Percentiles rank a stretch among this genome's conserved stretches.
These are phyloP conservation scores for Chironex yamaguchii DNA, from an alignment of 30 jellyfish, hydroid and myxozoan genomes.

Conservation along the genomic window DNA sequence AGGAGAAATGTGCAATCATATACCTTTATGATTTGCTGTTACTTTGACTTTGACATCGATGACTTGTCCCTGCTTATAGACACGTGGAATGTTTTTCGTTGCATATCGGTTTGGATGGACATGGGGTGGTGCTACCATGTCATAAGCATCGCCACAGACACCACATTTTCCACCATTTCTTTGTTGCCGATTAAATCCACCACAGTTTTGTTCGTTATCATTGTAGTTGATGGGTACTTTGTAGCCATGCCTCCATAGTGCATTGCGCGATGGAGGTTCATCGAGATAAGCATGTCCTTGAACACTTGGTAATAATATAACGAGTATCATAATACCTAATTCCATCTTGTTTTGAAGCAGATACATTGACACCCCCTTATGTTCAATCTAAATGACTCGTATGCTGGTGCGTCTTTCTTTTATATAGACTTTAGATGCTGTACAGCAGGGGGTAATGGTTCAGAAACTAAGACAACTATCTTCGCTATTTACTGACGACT, in stretches of 20 bases:
- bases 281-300: conserved; percentile 61
- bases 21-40: conserved; percentile 72
- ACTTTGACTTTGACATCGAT: conserved; percentile 41
- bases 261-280: conserved; percentile 68
- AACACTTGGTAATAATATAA: too few relatives aligned
- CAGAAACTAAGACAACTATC: too few relatives aligned
- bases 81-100: conserved; percentile 30
- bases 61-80: conserved; percentile 48
- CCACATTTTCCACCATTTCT: conserved; percentile 65
- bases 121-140: conserved; percentile 1
- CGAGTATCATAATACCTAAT: too few relatives aligned
- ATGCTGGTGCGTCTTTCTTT: too few relatives aligned
- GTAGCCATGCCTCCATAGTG: conserved; percentile 61
- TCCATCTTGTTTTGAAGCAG: too few relatives aligned
- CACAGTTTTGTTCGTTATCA: conserved; percentile 72
- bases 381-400: too few relatives aligned
- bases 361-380: too few relatives aligned
- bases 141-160: conserved; percentile 71
- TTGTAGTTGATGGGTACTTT: conserved; percentile 42
- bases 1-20: too few relatives aligned
- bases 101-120: conserved; percentile 59
- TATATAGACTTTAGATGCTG: too few relatives aligned
- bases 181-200: conserved; percentile 56
- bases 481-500: too few relatives aligned
- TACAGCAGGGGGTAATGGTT: too few relatives aligned